Evolutionary conservation across 2,888 invertebrate species (phyloP).

Genomic region (Thelaira solivaga): DNA sequence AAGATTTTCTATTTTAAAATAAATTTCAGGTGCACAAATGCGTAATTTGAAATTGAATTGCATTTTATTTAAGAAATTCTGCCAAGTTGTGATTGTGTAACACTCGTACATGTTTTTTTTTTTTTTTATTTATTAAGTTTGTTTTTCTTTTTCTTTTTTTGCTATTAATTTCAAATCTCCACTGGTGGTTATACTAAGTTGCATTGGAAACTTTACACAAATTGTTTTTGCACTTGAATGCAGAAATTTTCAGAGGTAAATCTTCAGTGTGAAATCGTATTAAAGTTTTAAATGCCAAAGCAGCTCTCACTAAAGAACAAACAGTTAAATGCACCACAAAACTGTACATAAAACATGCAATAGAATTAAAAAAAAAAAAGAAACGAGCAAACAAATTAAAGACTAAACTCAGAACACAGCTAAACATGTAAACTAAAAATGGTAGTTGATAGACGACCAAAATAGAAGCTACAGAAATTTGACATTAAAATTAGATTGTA

Average conservation of each 20-base stretch:
- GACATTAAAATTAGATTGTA: not conserved
- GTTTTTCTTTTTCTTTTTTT: no score
- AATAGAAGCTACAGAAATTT: not conserved
- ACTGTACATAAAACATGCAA: constrained; percentile 16
- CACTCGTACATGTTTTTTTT: no score
- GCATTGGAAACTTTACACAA: not conserved
- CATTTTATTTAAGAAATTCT: no score
- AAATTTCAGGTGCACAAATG: no score
- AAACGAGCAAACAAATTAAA: not conserved
- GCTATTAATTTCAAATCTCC: no score
- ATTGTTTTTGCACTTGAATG: not conserved
- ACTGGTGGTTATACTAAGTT: not conserved
- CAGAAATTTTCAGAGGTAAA: constrained; percentile 11
- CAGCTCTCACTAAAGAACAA: constrained; percentile 32
- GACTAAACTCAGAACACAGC: not conserved
- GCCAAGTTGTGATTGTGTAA: no score
- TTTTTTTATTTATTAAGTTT: no score
- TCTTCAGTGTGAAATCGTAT: constrained; percentile 33
- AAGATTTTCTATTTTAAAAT: no score
- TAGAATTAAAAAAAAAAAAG: not conserved
- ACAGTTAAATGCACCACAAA: constrained; percentile 30
- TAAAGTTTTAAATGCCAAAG: constrained; percentile 43
- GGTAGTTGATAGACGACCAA: not conserved
- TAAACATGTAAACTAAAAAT: constrained; percentile 1
- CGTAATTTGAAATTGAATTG: no score